A percentile compares a stretch with the other conserved stretches of the same genome.
phyloP scores from a whole-genome alignment of 1,140 invertebrate species.

The Galendromus occidentalis region DNA sequence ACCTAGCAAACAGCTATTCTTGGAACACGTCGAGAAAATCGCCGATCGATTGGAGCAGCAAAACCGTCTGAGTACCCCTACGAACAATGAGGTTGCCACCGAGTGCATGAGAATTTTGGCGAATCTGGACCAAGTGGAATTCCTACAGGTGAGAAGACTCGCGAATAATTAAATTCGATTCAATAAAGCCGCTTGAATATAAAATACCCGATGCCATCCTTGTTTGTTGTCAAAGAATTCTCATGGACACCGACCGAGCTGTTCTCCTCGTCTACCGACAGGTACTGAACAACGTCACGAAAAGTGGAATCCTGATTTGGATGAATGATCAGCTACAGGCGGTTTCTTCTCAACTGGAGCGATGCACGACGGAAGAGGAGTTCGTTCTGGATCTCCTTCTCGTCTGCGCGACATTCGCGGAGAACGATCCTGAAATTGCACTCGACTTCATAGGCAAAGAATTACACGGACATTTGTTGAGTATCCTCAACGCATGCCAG shows the following conservation, averaged over 20 bases:
- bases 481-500: conserved; percentile 1
- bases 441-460: background rate
- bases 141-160: background rate
- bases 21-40: conserved; percentile 2
- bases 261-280: too few relatives aligned
- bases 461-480: background rate
- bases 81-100: background rate
- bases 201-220: background rate
- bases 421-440: background rate
- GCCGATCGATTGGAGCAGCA: background rate
- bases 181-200: too few relatives aligned
- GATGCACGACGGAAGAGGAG: background rate
- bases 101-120: conserved; percentile 2
- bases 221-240: background rate
- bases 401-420: background rate
- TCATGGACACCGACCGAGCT: background rate
- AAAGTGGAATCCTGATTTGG: background rate
- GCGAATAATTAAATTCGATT: too few relatives aligned
- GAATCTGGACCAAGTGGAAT: conserved; percentile 1
- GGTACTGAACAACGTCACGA: background rate
- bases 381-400: background rate
- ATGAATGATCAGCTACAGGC: background rate
- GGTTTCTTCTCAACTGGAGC: background rate
- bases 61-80: background rate
- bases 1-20: background rate